phyloP scores from a whole-genome alignment of 2,113 vertebrate genomes.

The Delphinus delphis region DNA sequence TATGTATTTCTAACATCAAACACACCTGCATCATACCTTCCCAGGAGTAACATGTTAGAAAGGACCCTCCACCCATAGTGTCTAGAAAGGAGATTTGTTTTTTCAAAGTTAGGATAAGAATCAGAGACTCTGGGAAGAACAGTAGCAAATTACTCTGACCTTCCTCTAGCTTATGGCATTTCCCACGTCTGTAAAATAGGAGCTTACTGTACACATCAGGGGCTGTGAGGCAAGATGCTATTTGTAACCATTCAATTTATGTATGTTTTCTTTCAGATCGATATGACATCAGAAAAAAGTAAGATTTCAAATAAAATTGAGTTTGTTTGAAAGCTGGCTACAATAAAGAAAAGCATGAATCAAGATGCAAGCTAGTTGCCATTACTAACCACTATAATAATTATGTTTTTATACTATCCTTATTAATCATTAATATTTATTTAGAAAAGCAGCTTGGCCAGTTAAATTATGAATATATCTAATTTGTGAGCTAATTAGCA shows the following conservation, averaged over 20 bases:
- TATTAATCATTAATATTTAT: constrained; percentile 74
- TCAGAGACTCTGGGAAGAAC: neutral
- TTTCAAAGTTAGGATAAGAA: neutral
- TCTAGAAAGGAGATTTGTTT: neutral
- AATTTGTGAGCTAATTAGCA: constrained; percentile 74
- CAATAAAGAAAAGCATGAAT: constrained; percentile 82
- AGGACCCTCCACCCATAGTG: neutral
- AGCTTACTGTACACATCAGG: neutral
- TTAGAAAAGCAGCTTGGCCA: constrained; percentile 73
- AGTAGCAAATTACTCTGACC: neutral
- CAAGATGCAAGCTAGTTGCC: constrained; percentile 80
- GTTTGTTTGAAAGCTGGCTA: constrained; percentile 78
- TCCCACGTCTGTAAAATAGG: neutral
- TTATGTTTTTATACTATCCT: constrained; percentile 64
- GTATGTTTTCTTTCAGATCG: constrained; percentile 89
- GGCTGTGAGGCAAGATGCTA: neutral
- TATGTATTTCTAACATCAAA: neutral
- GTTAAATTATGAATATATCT: constrained; percentile 65
- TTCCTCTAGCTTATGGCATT: neutral
- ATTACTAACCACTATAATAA: constrained; percentile 77
- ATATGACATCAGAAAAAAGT: constrained; percentile 94
- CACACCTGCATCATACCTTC: neutral
- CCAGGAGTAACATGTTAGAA: neutral
- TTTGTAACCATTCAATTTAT: constrained; percentile 69
- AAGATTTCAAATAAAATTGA: constrained; percentile 85